phyloP scores from a whole-genome alignment of 2,888 invertebrate species.

The Eristalinus sepulchralis region DNA sequence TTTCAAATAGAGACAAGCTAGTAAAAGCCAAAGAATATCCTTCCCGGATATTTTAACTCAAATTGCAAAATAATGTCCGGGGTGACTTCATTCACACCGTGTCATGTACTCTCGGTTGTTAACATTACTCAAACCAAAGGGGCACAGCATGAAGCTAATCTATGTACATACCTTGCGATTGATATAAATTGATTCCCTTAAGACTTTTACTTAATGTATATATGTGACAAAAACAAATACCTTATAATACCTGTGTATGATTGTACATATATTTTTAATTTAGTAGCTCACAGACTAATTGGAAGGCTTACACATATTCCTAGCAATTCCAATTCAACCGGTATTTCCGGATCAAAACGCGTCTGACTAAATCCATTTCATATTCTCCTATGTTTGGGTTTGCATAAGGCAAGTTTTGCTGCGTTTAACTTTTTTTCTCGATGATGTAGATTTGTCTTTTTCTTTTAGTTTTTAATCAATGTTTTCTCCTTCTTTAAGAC shows the following conservation, averaged over 20 bases:
- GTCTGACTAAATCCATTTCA: slow-evolving; percentile 64
- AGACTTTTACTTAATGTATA: slow-evolving; percentile 30
- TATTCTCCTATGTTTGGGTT: slow-evolving; percentile 49
- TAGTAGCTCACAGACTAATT: slow-evolving; percentile 48
- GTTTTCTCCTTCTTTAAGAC: slow-evolving; percentile 36
- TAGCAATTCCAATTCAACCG: slow-evolving; percentile 66
- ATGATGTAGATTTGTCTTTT: slow-evolving; percentile 15
- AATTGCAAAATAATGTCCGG: slow-evolving; percentile 60
- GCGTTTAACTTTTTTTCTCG: slow-evolving; percentile 64
- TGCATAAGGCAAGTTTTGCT: slow-evolving; percentile 53
- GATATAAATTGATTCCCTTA: slow-evolving; percentile 41
- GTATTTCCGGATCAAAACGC: slow-evolving; percentile 71
- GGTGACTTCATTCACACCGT: slow-evolving; percentile 35
- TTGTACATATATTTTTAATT: slow-evolving; percentile 8
- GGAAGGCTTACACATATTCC: slow-evolving; percentile 69
- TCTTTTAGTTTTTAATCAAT: slow-evolving; percentile 22
- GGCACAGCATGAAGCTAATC: slow-evolving; percentile 36
- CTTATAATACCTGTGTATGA: background rate
- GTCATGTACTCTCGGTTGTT: slow-evolving; percentile 16
- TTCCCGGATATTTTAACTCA: slow-evolving; percentile 54
- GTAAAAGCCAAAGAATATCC: slow-evolving; percentile 43
- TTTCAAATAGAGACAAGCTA: slow-evolving; percentile 9
- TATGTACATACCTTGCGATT: slow-evolving; percentile 31
- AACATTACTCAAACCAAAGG: slow-evolving; percentile 34
- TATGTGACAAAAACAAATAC: background rate